phyloP scores from a whole-genome alignment of 2,797 vertebrate genomes.

The Limnodromus scolopaceus region DNA sequence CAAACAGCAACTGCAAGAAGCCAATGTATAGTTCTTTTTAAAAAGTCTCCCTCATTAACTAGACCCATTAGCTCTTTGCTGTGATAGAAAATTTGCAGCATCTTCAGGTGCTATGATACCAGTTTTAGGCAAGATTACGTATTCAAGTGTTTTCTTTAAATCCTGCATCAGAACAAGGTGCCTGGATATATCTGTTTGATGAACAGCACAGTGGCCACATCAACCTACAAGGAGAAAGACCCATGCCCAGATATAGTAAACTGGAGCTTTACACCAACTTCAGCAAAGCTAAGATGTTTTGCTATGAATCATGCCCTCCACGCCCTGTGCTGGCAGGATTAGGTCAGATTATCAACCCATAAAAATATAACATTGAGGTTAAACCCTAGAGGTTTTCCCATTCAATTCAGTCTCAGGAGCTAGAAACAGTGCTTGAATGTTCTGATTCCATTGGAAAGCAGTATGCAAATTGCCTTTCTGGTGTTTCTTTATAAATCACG shows the following conservation, averaged over 20 bases:
- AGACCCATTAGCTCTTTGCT: not conserved
- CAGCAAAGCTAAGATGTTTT: not conserved
- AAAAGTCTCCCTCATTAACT: not conserved
- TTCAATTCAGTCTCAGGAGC: not conserved
- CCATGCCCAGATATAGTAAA: not conserved
- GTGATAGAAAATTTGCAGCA: not conserved
- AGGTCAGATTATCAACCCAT: not conserved
- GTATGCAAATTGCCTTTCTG: not conserved
- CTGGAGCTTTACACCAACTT: not conserved
- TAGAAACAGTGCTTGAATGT: not conserved
- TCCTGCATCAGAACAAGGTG: not conserved
- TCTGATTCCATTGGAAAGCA: fast-evolving
- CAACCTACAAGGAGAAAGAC: not conserved
- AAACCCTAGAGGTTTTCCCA: not conserved
- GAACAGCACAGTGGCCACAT: not conserved
- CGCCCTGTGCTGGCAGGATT: not conserved
- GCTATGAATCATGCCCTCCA: not conserved
- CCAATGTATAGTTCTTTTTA: not conserved
- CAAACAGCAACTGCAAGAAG: not conserved
- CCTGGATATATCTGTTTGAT: not conserved
- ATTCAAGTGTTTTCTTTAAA: not conserved
- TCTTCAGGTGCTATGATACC: not conserved
- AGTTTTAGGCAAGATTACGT: not conserved
- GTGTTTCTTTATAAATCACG: not conserved
- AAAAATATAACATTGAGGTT: not conserved